Percentiles rank a stretch among this genome's conserved stretches.
Conservation (phyloP, 2,888 invertebrate species). For the Holacanthella duospinosa region DNA sequence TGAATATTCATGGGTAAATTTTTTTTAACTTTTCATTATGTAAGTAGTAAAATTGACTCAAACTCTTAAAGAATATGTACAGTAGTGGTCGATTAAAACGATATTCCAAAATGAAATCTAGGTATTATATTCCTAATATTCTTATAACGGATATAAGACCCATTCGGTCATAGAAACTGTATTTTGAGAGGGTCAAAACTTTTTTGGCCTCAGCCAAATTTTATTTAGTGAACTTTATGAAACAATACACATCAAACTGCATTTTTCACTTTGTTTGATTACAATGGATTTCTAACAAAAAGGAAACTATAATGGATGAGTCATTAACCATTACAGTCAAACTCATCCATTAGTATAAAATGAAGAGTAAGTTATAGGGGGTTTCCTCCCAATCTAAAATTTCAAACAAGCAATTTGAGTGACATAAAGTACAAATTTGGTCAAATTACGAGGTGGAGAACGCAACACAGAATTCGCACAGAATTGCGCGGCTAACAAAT, state of each 20-base stretch:
- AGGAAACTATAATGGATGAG: too few species aligned
- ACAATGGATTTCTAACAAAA: too few species aligned
- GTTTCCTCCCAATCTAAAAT: not conserved
- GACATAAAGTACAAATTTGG: not conserved
- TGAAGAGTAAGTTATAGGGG: not conserved
- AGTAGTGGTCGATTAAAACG: too few species aligned
- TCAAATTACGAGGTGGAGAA: not conserved
- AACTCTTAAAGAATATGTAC: not conserved
- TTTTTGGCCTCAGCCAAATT: too few species aligned
- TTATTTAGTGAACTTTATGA: too few species aligned
- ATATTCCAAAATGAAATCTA: too few species aligned
- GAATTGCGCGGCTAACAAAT: not conserved
- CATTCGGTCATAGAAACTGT: too few species aligned
- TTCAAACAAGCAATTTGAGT: not conserved
- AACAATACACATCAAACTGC: too few species aligned
- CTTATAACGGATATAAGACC: not conserved
- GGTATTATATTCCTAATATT: not conserved
- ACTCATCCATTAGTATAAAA: too few species aligned
- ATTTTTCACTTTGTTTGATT: too few species aligned
- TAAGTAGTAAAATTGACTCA: not conserved
- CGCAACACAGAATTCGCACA: not conserved
- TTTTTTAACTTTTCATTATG: not conserved
- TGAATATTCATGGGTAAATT: constrained; percentile 32
- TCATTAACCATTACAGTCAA: too few species aligned
- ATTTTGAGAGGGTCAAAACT: too few species aligned